Percentiles rank a stretch among this genome's conserved stretches.
Conservation (phyloP, 2,113 vertebrate species). For the Archocentrus centrarchus region DNA sequence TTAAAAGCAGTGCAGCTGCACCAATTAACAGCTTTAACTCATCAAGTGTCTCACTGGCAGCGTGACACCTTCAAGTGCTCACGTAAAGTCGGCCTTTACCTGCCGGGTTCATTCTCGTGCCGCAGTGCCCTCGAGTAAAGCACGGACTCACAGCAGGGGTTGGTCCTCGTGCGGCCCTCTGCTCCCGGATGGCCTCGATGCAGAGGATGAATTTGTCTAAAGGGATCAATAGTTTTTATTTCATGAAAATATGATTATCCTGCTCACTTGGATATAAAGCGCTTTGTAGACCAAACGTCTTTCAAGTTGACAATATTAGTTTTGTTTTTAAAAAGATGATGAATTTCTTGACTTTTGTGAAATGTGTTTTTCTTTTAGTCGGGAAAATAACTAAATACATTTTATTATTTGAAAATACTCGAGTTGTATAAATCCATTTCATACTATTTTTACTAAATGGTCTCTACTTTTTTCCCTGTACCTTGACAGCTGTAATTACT, state of each 20-base stretch:
- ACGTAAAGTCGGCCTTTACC: not conserved
- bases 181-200: too few species aligned
- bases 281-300: not conserved
- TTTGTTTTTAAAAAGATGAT: not conserved
- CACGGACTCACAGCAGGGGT: not conserved
- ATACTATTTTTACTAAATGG: not conserved
- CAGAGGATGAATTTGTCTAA: not conserved
- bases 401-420: not conserved
- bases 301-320: not conserved
- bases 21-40: not conserved
- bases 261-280: not conserved
- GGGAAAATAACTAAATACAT: not conserved
- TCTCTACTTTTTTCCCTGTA: not conserved
- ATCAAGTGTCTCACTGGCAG: not conserved
- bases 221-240: not conserved
- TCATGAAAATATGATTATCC: not conserved
- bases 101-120: too few species aligned
- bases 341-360: not conserved
- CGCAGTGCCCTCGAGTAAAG: not conserved
- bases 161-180: too few species aligned
- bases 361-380: not conserved
- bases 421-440: not conserved
- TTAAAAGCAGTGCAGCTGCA: not conserved
- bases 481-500: not conserved
- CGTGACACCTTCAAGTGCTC: not conserved